Evolutionary conservation across 2,113 vertebrate species (phyloP).

Genomic region (Cyphomyrus plagiostoma): DNA sequence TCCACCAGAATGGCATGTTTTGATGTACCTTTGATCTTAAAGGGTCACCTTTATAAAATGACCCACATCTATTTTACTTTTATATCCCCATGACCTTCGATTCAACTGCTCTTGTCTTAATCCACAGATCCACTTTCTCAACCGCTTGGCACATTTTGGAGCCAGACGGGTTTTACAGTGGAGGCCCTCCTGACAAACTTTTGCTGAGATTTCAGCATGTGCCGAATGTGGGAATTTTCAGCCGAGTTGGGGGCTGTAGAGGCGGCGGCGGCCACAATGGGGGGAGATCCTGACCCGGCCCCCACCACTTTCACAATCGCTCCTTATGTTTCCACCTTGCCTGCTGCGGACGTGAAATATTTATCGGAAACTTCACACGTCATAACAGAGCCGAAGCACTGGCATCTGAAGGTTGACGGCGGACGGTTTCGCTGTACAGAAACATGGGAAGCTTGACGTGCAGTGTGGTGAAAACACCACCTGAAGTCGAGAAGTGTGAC

Average conservation of each 20-base stretch:
- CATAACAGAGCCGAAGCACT: not conserved
- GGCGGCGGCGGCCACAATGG: not conserved
- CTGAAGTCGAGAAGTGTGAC: not conserved
- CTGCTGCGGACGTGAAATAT: not conserved
- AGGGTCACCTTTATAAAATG: constrained; percentile 51
- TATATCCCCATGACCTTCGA: constrained; percentile 43
- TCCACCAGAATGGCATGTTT: constrained; percentile 37
- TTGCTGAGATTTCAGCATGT: not conserved
- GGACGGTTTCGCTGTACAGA: not conserved
- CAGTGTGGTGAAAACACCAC: not conserved
- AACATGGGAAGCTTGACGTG: not conserved
- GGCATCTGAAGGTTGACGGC: not conserved
- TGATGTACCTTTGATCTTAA: constrained; percentile 58
- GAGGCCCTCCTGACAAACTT: constrained; percentile 21
- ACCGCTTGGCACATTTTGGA: constrained; percentile 37
- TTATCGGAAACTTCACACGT: constrained; percentile 4
- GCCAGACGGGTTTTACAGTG: constrained; percentile 36
- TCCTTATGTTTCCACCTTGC: not conserved
- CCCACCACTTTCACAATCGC: not conserved
- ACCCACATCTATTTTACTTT: constrained; percentile 46
- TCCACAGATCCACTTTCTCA: constrained; percentile 47
- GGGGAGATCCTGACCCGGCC: not conserved
- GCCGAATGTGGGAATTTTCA: not conserved
- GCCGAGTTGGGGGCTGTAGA: not conserved
- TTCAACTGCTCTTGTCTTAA: constrained; percentile 43